Evolutionary conservation across 2,797 vertebrate species (phyloP), one percentile per base, ranked within the genome.

Genomic region (Craterocephalus amniculus): DNA sequence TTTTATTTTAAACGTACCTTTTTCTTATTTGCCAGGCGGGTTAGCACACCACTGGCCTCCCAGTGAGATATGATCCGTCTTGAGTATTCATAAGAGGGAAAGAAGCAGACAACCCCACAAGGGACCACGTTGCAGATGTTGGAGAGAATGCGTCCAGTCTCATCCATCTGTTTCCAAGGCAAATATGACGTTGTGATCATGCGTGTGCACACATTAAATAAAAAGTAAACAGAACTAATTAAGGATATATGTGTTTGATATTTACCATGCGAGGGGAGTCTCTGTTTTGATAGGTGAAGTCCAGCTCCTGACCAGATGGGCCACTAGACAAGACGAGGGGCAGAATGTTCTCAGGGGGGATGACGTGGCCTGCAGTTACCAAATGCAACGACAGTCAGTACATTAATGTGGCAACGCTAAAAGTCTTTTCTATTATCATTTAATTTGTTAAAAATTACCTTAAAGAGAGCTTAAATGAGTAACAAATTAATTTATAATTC

Each of bases 81-180:
- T 11, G 95, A 95, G 20, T 99, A 99, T 0, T 99, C 97, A 0
- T 99, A 99, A 22, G 97, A 99, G 6, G 98, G 95, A 72, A 99
- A 98, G 89, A 99, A 99, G 80, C 98, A 99, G 67, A 99, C 96
- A 10, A 99, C 84, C 0, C 97, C 98, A 1, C 97, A 97, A 0
- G 96, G 96, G 26, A 99, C 94, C 79, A 99, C 92, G 0, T 95
- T 97, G 84, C 97, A 99, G 68, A 99, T 88, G 90, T 98, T 98
- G 63, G 92, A 95, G 38, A 99, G 95, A 58, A 97, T 94, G 12
- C 96, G 95, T 0, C 97, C 98, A 0, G 85, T 95, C 90, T 99
- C 97, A 0, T 97, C 96, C 95, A 99, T 96, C 98, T 99, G 81
- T 85, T 22, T 60, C 63, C 45, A 82, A 38, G 36, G 75, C 43